Percentiles rank a stretch among this genome's conserved stretches.
Conservation (phyloP, 2,113 vertebrate genomes). For the Melanostigma gelatinosum region DNA sequence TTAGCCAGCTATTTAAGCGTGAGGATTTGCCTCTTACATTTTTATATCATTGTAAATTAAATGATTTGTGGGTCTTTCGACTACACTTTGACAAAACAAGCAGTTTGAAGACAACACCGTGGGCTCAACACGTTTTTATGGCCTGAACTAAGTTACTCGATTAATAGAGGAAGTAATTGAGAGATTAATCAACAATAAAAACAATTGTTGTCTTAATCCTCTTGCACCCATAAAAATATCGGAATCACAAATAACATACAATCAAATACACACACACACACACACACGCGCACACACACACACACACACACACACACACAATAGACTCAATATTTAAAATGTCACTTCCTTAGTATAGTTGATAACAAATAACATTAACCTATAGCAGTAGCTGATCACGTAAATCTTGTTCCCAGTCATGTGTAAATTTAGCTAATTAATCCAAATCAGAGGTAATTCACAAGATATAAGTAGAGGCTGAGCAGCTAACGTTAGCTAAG, state of each 20-base stretch:
- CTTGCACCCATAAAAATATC: background rate
- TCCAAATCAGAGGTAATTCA: background rate
- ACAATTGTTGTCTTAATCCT: background rate
- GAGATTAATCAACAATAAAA: background rate
- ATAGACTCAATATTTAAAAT: background rate
- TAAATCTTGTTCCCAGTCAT: background rate
- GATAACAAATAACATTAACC: background rate
- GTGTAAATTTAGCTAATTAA: background rate
- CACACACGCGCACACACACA: background rate
- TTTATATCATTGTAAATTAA: background rate
- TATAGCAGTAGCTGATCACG: background rate
- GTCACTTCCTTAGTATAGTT: background rate
- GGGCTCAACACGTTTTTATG: background rate
- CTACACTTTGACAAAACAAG: background rate
- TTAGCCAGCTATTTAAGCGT: background rate
- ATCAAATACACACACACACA: background rate
- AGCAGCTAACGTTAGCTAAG: background rate
- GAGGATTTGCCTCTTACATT: background rate
- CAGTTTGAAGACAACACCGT: background rate
- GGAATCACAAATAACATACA: background rate
- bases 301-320: background rate
- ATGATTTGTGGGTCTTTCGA: background rate
- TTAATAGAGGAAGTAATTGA: background rate
- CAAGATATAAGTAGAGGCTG: background rate
- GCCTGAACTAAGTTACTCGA: background rate